phyloP scores from a whole-genome alignment of 2,113 vertebrate genomes.

The Argyrosomus japonicus region DNA sequence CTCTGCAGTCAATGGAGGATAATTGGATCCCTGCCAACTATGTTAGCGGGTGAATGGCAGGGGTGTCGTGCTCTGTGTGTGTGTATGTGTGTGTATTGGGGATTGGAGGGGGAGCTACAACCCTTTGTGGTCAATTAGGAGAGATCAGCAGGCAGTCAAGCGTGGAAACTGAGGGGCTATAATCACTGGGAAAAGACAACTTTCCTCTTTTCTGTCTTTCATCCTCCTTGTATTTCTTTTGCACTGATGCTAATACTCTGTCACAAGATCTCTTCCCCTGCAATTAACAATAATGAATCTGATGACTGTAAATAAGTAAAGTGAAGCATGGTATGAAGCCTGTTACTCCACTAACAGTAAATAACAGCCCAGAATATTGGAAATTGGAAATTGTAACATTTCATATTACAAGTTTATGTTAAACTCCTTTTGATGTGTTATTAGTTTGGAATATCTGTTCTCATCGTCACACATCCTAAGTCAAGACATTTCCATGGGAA shows the following conservation, averaged over 20 bases:
- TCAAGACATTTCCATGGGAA: neutral
- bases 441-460: neutral
- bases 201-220: slow-evolving; percentile 18
- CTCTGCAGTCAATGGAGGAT: slow-evolving; percentile 45
- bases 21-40: slow-evolving; percentile 67
- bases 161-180: slow-evolving; percentile 18
- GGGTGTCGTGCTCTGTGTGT: slow-evolving; percentile 11
- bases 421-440: neutral
- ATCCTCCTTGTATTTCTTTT: neutral
- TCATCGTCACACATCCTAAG: neutral
- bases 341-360: neutral
- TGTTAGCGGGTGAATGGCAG: slow-evolving; percentile 58
- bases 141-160: slow-evolving; percentile 50
- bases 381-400: too few relatives aligned
- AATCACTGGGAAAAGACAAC: slow-evolving; percentile 8
- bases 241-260: neutral
- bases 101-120: neutral
- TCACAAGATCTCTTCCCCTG: neutral
- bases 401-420: slow-evolving; percentile 4
- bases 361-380: neutral
- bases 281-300: neutral
- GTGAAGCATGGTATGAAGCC: neutral
- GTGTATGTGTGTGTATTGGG: slow-evolving; percentile 2
- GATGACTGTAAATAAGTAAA: neutral
- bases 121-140: slow-evolving; percentile 62